Conservation (phyloP, 1,140 invertebrate species). For the Drosophila punjabiensis region DNA sequence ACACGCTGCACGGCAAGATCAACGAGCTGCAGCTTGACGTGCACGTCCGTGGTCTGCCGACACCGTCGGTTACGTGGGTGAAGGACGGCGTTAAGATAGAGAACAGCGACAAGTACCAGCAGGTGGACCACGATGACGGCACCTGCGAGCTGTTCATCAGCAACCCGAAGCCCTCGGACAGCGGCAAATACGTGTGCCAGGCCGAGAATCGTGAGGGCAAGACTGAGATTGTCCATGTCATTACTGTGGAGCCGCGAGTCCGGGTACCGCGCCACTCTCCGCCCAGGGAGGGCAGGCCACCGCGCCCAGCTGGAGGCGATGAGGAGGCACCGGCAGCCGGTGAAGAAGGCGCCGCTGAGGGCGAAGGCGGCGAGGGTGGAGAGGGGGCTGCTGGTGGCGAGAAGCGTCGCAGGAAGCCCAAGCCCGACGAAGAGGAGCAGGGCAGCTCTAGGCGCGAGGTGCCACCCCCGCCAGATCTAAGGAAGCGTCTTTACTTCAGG, state of each 20-base stretch:
- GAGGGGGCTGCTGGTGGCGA: constrained; percentile 44
- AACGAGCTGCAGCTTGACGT: constrained; percentile 92
- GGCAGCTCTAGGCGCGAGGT: constrained; percentile 67
- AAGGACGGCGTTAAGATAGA: constrained; percentile 89
- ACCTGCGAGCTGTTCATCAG: constrained; percentile 90
- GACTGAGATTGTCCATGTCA: constrained; percentile 79
- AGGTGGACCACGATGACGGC: constrained; percentile 87
- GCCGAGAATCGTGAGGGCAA: constrained; percentile 86
- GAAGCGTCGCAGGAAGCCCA: constrained; percentile 57
- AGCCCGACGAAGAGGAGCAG: constrained; percentile 64
- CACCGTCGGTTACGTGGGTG: constrained; percentile 91
- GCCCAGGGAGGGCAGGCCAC: constrained; percentile 65
- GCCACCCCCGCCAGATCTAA: constrained; percentile 85
- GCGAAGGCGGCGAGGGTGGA: constrained; percentile 20
- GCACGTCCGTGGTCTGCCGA: constrained; percentile 89
- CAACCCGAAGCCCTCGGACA: constrained; percentile 88
- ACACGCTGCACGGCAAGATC: constrained; percentile 89
- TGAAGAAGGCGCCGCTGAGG: constrained; percentile 48
- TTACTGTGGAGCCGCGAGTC: constrained; percentile 69
- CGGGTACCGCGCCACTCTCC: constrained; percentile 66
- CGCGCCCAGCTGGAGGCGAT: constrained; percentile 50
- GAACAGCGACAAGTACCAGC: constrained; percentile 86
- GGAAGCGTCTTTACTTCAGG: constrained; percentile 90
- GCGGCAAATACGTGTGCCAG: constrained; percentile 91
- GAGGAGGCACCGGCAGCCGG: constrained; percentile 53